Conservation (phyloP, 1,140 invertebrate genomes). For the Littorina saxatilis region DNA sequence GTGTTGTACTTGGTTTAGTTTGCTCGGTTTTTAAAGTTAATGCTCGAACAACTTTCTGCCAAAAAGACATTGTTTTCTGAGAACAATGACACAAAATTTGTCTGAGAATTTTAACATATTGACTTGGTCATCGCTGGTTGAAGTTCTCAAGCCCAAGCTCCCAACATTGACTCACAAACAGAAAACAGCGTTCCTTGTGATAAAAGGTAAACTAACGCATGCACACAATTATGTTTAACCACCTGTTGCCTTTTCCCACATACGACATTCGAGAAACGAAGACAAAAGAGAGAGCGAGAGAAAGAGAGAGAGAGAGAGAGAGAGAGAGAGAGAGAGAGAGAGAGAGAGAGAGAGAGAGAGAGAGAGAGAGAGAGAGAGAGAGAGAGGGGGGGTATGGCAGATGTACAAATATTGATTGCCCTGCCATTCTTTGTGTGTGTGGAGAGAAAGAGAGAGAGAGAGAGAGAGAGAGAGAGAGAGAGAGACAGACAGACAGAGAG, state of each 20-base stretch:
- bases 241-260: not conserved
- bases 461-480: slow-evolving; percentile 5
- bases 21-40: too few species aligned
- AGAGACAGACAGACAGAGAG: slow-evolving; percentile 7
- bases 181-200: too few species aligned
- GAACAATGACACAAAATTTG: too few species aligned
- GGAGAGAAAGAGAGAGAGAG: slow-evolving; percentile 1
- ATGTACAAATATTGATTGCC: too few species aligned
- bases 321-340: not conserved
- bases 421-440: not conserved
- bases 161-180: too few species aligned
- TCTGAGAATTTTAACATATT: too few species aligned
- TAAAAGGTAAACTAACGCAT: not conserved
- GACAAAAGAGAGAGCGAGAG: not conserved
- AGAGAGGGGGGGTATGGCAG: not conserved
- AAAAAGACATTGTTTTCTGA: too few species aligned
- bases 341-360: not conserved
- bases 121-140: too few species aligned
- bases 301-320: not conserved
- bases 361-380: not conserved
- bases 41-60: too few species aligned
- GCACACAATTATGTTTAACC: not conserved
- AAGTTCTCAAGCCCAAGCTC: too few species aligned
- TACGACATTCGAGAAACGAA: not conserved
- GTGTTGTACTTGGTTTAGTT: too few species aligned